Base-by-base conservation (phyloP, 2,113 vertebrate genomes). In the Pollachius pollachius region DNA sequence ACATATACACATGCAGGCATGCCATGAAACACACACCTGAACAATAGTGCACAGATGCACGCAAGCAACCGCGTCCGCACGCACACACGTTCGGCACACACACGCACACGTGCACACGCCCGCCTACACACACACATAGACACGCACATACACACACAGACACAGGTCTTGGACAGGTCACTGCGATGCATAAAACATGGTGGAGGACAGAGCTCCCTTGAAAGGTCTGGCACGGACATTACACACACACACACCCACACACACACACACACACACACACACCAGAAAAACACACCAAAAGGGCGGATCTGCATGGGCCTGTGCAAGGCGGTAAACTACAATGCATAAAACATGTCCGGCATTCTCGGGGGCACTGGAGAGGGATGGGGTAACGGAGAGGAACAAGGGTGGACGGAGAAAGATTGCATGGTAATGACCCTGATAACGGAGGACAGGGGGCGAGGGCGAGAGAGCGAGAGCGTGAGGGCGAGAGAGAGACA, bases 351-450 rank as follows among this genome's bases (percentile, higher is more conserved):
- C 79, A 80, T 82, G 21, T 56, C 54, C 13, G 54, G 4, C 54
- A 16, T 15, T 15, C 15, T 15, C 76, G 75, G 18, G 70, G 72
- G 61, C 75, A 67, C 12, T 67, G 61, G 80, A 81, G 80, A 81
- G 80, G 37, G 52, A 71, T 18, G 63, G 71, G 69, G 74, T 18
- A 65, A 60, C 17, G 67, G 73, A 48, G 68, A 69, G 79, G 87
- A 84, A 88, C 84, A 85, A 16, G 54, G 54, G 77, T 58, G 70
- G 80, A 80, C 16, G 79, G 82, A 87, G 78, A 83, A 81, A 85
- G 86, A 82, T 74, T 34, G 30, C 82, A 84, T 83, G 86, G 79
- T 86, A 87, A 88, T 87, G 87, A 86, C 76, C 83, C 73, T 81
- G 73, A 84, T 84, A 89, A 89, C 74, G 15, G 5, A 41, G 11